A percentile compares a stretch with the other conserved stretches of the same genome.
phyloP scores from a whole-genome alignment of 1,140 invertebrate species.

The Drosophila micromelanica region DNA sequence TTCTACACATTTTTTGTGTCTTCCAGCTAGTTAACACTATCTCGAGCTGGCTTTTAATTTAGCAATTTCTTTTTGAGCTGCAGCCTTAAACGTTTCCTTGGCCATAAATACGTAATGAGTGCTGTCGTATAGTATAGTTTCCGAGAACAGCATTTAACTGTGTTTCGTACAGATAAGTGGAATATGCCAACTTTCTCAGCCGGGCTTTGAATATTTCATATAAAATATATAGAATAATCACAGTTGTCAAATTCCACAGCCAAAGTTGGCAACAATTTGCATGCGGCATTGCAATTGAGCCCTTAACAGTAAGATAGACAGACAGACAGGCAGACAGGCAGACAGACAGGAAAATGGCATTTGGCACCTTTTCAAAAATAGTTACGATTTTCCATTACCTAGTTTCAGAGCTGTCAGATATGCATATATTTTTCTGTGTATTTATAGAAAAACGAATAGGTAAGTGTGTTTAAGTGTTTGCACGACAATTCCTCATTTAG shows the following conservation, averaged over 20 bases:
- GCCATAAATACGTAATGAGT: not conserved
- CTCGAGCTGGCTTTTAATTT: not conserved
- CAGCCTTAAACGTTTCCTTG: not conserved
- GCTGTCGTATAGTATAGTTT: not conserved
- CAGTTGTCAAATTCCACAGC: conserved; percentile 6
- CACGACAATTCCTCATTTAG: conserved; percentile 33
- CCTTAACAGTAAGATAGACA: not conserved
- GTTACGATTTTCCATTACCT: conserved; percentile 21
- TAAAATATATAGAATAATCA: conserved; percentile 9
- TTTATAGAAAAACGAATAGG: not conserved
- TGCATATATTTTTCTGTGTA: not conserved
- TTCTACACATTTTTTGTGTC: too few relatives aligned
- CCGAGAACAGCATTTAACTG: not conserved
- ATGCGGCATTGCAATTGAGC: conserved; percentile 9
- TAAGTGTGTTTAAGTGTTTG: conserved; percentile 4
- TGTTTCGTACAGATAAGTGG: not conserved
- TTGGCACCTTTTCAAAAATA: conserved; percentile 24
- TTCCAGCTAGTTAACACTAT: too few relatives aligned
- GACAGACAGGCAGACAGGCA: not conserved
- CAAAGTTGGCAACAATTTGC: conserved; percentile 19
- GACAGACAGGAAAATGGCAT: conserved; percentile 11
- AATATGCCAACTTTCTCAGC: not conserved
- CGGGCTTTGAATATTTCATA: conserved; percentile 9
- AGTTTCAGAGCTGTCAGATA: not conserved
- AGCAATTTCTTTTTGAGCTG: not conserved